Evolutionary conservation across 1,140 invertebrate species (phyloP), one percentile per base, ranked within the genome.

Genomic region (Anastrepha obliqua): DNA sequence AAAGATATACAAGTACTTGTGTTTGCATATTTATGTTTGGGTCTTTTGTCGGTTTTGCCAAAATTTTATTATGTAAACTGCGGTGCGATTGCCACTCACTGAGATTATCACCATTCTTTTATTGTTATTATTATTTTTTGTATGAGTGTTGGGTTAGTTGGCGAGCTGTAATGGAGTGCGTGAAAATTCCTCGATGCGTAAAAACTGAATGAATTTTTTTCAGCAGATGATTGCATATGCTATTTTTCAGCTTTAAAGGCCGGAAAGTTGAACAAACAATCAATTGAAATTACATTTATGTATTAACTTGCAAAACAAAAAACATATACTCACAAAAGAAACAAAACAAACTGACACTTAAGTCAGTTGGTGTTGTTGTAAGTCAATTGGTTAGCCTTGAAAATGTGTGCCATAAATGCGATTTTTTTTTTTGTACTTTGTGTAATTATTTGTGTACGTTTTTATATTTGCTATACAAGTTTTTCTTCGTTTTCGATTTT

Each of bases 101-200:
- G 42, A 74, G 29, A 39, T 67, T 74, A 74, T 74, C 42, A n/a
- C 13, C 67, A 74, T 47, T 7, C 42, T 74, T 74, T 74, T 74
- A 74, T 74, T 44, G 17, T 74, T 74, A 74, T 47, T 62, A 8
- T 62, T 62, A 62, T 62, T 62, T 1, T 13, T 62, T 13, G 4
- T 44, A 74, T n/a, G 67, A 17, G 42, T 11, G 15, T 42, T 74
- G 67, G 39, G 11, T 47, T 74, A 47, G 17, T 74, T 74, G 67
- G 39, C 5, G 67, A 74, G 44, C 17, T 44, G 13, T n/a, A n/a
- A n/a, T 47, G 5, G 67, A 44, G 17, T 74, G 42, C 15, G 67
- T 44, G 15, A 74, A 74, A 47, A 44, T 74, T 1, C 4, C 67
- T 74, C 5, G 42, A 74, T 47, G 67, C 67, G 39, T 17, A 17